Conservation (phyloP, 2,797 vertebrate genomes). For the Galagoides demidoff region DNA sequence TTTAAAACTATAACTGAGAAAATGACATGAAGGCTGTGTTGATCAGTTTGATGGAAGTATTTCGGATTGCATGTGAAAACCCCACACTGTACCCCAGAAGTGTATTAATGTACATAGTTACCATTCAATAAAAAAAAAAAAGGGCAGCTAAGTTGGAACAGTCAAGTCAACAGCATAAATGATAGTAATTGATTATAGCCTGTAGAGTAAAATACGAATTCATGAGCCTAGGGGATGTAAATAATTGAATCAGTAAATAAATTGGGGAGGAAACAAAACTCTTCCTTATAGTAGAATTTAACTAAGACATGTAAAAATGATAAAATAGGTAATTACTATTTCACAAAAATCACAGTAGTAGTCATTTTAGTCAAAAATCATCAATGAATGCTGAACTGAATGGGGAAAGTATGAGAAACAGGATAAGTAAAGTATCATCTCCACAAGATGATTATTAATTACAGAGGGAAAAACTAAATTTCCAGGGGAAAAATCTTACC, state of each 20-base stretch:
- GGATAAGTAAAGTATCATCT: neutral
- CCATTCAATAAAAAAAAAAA: no score
- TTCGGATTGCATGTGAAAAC: no score
- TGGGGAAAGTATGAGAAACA: neutral
- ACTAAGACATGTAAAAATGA: neutral
- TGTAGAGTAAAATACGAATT: neutral
- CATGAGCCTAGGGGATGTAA: neutral
- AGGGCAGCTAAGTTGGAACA: neutral
- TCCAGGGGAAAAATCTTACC: neutral
- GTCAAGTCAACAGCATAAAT: neutral
- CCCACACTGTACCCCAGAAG: no score
- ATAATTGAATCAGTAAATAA: constrained; percentile 8
- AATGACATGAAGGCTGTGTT: no score
- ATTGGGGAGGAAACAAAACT: neutral
- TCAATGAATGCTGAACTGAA: neutral
- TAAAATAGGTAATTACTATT: neutral
- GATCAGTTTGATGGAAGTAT: no score
- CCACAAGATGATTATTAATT: neutral
- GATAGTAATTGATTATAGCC: neutral
- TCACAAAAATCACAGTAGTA: neutral
- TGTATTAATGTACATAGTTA: no score
- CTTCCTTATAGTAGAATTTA: neutral
- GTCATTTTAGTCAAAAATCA: constrained; percentile 17
- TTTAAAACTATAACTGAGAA: no score
- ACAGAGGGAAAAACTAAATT: neutral